Evolutionary conservation across 2,113 vertebrate species (phyloP).

Genomic region (Brachypteracias leptosomus): DNA sequence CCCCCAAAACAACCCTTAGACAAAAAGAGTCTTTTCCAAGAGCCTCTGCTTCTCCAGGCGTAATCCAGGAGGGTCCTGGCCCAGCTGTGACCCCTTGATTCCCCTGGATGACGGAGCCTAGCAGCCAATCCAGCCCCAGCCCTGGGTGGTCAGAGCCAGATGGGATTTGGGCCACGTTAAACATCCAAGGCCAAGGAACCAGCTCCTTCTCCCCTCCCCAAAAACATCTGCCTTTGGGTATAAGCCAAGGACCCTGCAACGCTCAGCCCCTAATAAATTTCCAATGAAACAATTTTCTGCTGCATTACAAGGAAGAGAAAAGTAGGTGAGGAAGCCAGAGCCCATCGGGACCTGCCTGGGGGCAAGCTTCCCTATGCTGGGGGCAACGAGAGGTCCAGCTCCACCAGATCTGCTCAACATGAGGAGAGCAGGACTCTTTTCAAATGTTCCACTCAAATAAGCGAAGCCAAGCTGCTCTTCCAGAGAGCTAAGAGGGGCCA

Average conservation of each 20-base stretch:
- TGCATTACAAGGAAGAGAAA: not conserved
- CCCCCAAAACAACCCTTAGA: not conserved
- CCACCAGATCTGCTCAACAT: not conserved
- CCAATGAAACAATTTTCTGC: not conserved
- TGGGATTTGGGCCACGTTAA: rapidly evolving
- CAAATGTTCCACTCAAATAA: not conserved
- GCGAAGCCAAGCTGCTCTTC: not conserved
- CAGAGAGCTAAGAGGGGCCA: slow-evolving; percentile 24
- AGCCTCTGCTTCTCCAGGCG: not conserved
- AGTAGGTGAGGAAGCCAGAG: not conserved
- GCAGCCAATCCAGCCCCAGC: not conserved
- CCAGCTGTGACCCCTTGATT: not conserved
- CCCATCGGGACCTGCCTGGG: not conserved
- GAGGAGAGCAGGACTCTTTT: not conserved
- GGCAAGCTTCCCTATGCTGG: not conserved
- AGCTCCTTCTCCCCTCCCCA: not conserved
- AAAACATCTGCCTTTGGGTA: not conserved
- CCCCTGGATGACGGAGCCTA: not conserved
- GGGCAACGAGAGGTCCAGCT: not conserved
- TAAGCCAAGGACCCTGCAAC: not conserved
- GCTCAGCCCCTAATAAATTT: not conserved
- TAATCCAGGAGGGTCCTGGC: not conserved
- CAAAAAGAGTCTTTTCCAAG: not conserved
- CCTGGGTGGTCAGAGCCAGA: not conserved
- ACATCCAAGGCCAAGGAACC: rapidly evolving